Evolutionary conservation across 2,113 vertebrate genomes (phyloP).

Genomic region (Rhynchomys soricoides): DNA sequence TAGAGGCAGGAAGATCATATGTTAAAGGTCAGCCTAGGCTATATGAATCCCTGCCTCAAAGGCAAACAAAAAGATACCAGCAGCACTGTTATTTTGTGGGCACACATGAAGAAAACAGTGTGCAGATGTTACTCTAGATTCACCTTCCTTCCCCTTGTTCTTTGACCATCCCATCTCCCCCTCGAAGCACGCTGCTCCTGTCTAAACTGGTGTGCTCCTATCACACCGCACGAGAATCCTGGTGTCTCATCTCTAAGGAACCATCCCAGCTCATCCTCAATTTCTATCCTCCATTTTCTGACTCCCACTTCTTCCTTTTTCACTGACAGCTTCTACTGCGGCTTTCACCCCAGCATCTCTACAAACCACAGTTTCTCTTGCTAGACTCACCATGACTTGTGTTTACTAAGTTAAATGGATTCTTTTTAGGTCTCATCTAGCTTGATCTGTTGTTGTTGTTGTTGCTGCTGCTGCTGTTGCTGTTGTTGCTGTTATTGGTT

Average conservation of each 20-base stretch:
- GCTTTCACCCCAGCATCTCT: neutral
- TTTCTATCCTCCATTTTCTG: neutral
- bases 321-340: neutral
- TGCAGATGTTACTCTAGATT: neutral
- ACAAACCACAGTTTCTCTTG: neutral
- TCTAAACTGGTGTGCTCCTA: neutral
- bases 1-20: neutral
- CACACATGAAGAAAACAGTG: neutral
- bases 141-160: neutral
- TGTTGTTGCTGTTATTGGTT: no score
- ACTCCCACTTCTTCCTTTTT: neutral
- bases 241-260: neutral
- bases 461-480: no score
- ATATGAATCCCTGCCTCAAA: neutral
- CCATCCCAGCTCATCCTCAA: neutral
- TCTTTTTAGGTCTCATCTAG: neutral
- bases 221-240: neutral
- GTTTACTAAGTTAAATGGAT: neutral
- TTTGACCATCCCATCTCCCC: neutral
- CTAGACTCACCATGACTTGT: neutral
- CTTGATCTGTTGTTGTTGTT: neutral
- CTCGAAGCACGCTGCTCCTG: neutral
- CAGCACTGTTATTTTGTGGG: neutral
- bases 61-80: neutral
- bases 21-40: neutral